Evolutionary conservation across 2,888 invertebrate genomes (phyloP), one percentile per base, ranked within the genome.

Genomic region (Hypercompe scribonia): DNA sequence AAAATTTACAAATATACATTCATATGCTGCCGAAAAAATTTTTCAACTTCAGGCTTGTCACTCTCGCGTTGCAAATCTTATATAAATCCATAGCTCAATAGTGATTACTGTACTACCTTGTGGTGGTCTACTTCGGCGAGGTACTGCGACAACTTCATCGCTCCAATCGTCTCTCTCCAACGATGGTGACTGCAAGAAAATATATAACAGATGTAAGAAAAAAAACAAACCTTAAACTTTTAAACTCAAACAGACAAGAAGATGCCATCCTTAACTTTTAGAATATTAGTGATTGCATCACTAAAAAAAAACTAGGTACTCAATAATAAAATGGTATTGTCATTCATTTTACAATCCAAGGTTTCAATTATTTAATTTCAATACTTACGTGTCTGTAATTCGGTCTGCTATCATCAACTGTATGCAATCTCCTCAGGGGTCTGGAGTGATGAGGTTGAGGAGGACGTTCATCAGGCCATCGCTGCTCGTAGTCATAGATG

Each of bases 151-250:
- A 0, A 87, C 85, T 64, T 93, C 94, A 36, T 95, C 95, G 68
- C 95, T 95, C 94, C 94, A 95, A 0, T 95, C 94, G 11, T 94
- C 95, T 78, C 91, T 85, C 0, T 93, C 95, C 15, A 93, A 91
- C 0, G 95, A 94, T 1, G 94, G 94, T 0, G 92, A 88, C 95
- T 95, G 82, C 24, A 50, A 34, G 34, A 54, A 36, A 36, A 18
- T 18, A 54, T 36, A 36, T 36, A 36, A 36, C 8, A 36, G 36
- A 36, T 36, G 36, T 36, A 36, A 36, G 36, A 36, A 36, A 36
- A 3, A 36, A 36, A 36, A 36, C 8, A n/a, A n/a, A n/a, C n/a
- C n/a, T n/a, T n/a, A n/a, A n/a, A n/a, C n/a, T n/a, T n/a, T n/a
- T n/a, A n/a, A n/a, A n/a, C n/a, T n/a, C n/a, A n/a, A n/a, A n/a